A percentile compares a stretch with the other conserved stretches of the same genome.
Conservation (phyloP, 2,113 vertebrate species). For the Lonchura striata region DNA sequence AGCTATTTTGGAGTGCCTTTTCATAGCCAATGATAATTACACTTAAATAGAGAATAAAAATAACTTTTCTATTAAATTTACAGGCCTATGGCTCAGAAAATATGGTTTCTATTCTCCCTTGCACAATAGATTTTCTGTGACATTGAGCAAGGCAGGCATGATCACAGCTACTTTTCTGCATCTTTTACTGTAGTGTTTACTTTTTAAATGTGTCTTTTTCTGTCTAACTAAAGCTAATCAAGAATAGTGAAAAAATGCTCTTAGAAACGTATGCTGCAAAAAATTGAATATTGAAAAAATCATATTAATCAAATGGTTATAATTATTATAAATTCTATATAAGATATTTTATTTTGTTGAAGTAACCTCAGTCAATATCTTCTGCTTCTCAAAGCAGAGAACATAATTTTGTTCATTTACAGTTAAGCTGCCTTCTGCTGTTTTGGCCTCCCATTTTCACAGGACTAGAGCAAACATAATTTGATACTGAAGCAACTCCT, state of each 20-base stretch:
- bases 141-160: not conserved
- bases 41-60: slow-evolving; percentile 37
- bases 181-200: not conserved
- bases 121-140: not conserved
- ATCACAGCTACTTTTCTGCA: not conserved
- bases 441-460: not conserved
- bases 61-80: not conserved
- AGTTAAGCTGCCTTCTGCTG: not conserved
- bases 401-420: not conserved
- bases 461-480: not conserved
- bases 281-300: not conserved
- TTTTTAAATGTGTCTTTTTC: not conserved
- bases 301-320: not conserved
- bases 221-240: not conserved
- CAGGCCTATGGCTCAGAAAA: not conserved
- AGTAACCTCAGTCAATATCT: not conserved
- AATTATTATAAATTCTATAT: not conserved
- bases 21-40: not conserved
- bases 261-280: not conserved
- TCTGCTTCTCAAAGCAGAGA: not conserved
- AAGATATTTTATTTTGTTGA: not conserved
- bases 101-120: not conserved
- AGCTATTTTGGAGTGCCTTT: not conserved
- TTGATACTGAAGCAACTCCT: not conserved
- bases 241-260: not conserved